phyloP scores from a whole-genome alignment of 2,797 vertebrate species.

The Miichthys miiuy region DNA sequence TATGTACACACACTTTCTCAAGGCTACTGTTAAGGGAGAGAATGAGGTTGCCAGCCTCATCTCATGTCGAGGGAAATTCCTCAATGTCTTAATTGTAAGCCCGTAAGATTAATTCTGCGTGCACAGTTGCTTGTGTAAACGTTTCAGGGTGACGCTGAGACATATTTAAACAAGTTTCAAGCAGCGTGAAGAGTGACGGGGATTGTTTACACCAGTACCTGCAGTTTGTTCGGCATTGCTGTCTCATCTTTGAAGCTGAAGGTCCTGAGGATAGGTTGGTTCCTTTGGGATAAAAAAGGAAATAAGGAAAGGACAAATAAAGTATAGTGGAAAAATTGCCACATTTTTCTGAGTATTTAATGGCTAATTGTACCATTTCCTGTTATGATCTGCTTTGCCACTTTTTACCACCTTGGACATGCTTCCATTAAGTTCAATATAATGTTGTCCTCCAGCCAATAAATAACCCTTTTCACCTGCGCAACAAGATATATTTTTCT shows the following conservation, averaged over 20 bases:
- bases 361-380: slow-evolving; percentile 14
- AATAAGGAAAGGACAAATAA: slow-evolving; percentile 12
- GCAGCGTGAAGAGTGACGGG: slow-evolving; percentile 67
- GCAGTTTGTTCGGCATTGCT: slow-evolving; percentile 39
- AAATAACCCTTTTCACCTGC: not conserved
- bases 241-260: slow-evolving; percentile 35
- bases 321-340: slow-evolving; percentile 15
- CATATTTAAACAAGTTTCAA: slow-evolving; percentile 78
- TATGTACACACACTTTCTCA: slow-evolving; percentile 79
- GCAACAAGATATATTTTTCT: not conserved
- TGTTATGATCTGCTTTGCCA: not conserved
- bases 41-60: slow-evolving; percentile 74
- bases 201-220: slow-evolving; percentile 73
- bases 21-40: slow-evolving; percentile 77
- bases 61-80: slow-evolving; percentile 75
- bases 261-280: slow-evolving; percentile 26
- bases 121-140: slow-evolving; percentile 75
- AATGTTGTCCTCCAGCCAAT: not conserved
- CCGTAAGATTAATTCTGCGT: slow-evolving; percentile 75
- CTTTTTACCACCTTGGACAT: not conserved
- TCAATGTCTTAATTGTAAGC: slow-evolving; percentile 80
- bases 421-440: not conserved
- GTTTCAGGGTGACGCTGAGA: slow-evolving; percentile 70
- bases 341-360: slow-evolving; percentile 9
- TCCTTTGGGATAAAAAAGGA: slow-evolving; percentile 6